Conservation (phyloP, 2,113 vertebrate species). For the Sturnus vulgaris region DNA sequence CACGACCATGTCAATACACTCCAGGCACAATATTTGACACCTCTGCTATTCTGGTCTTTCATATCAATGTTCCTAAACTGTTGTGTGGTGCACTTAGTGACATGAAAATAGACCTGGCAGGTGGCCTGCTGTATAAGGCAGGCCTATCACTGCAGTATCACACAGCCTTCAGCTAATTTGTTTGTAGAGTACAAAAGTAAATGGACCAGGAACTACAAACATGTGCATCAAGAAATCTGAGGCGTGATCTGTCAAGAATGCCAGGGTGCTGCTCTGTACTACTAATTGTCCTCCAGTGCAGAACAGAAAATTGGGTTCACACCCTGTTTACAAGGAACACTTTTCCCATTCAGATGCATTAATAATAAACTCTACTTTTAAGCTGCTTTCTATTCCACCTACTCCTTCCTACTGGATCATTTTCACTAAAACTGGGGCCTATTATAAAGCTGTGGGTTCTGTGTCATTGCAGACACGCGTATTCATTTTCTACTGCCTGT, state of each 20-base stretch:
- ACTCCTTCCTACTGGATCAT: conserved; percentile 36
- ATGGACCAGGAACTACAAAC: background rate
- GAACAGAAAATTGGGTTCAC: background rate
- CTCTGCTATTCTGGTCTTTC: background rate
- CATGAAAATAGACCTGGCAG: background rate
- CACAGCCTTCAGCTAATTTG: background rate
- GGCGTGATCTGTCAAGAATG: background rate
- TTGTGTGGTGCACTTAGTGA: background rate
- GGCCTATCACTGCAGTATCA: background rate
- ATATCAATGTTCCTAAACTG: background rate
- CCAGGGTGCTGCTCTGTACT: background rate
- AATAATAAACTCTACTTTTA: background rate
- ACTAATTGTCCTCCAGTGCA: background rate
- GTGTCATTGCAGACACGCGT: conserved; percentile 10
- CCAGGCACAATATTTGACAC: background rate
- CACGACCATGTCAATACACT: background rate
- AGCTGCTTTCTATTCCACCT: conserved; percentile 27
- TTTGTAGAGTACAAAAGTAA: background rate
- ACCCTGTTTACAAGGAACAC: background rate
- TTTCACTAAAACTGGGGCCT: background rate
- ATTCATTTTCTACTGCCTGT: conserved; percentile 18
- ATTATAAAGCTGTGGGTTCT: conserved; percentile 15
- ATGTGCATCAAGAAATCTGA: background rate
- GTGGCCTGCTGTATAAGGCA: background rate
- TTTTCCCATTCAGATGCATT: background rate